Conservation (phyloP, 1,140 invertebrate genomes). For the Lordiphosa clarofinis region DNA sequence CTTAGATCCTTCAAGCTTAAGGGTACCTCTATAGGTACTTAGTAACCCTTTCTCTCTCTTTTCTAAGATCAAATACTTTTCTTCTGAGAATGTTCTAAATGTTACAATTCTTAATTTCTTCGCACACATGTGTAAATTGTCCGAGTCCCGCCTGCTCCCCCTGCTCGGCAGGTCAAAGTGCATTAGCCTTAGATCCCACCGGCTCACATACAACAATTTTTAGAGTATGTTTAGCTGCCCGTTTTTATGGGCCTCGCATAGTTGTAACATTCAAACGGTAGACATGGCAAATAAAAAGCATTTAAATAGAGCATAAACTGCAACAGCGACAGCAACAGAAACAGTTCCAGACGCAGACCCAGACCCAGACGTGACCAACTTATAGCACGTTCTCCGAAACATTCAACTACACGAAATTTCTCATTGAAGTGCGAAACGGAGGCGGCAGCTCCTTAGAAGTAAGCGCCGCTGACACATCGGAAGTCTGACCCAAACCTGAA, state of each 20-base stretch:
- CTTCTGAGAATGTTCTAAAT: too few species aligned
- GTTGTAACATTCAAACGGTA: slow-evolving; percentile 52
- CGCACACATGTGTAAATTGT: neutral
- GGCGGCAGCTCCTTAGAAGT: slow-evolving; percentile 47
- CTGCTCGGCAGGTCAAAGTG: slow-evolving; percentile 46
- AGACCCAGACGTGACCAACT: slow-evolving; percentile 63
- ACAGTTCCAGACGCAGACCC: slow-evolving; percentile 41
- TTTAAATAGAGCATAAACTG: slow-evolving; percentile 71
- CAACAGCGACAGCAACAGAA: slow-evolving; percentile 25
- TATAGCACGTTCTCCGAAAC: slow-evolving; percentile 40
- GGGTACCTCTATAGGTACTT: too few species aligned
- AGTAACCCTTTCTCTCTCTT: too few species aligned
- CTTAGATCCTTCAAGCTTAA: too few species aligned
- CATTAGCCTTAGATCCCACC: slow-evolving; percentile 67
- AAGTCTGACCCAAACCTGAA: slow-evolving; percentile 11
- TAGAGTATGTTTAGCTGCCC: slow-evolving; percentile 46
- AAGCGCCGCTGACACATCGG: slow-evolving; percentile 43
- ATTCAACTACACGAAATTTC: slow-evolving; percentile 60
- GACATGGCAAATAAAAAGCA: slow-evolving; percentile 68
- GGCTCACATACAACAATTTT: slow-evolving; percentile 20
- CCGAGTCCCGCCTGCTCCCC: neutral
- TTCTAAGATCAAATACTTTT: too few species aligned
- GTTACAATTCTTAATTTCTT: slow-evolving; percentile 3
- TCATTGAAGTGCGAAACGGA: slow-evolving; percentile 63
- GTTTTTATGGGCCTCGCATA: slow-evolving; percentile 50